Evolutionary conservation across 2,113 vertebrate species (phyloP), one percentile per base, ranked within the genome.

Genomic region (Callorhinus ursinus): DNA sequence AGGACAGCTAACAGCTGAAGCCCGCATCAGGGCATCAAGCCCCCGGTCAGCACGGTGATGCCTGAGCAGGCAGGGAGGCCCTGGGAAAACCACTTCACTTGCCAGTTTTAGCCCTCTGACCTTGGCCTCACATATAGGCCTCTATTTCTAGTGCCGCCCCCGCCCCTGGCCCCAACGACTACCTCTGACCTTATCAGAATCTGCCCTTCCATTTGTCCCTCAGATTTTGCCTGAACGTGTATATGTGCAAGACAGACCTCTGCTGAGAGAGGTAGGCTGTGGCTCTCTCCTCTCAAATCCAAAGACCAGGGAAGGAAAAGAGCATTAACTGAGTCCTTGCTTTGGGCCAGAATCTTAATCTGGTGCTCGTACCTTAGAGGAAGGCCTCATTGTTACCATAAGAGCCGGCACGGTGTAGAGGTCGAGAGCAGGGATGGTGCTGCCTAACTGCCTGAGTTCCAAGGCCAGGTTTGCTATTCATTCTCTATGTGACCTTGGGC

Each of bases 11-110:
- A 77, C 33, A n/a, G 53, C 13, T 4, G 1, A 46, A 72, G 42
- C 6, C 82, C 22, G 0, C 14, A 14, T 61, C 16, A 36, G 7
- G 28, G 82, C 55, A 57, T 69, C 31, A 11, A 36, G 18, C 16
- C 2, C 5, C 24, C 33, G 57, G 24, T 21, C 59, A 51, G 22
- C 1, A 0, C 5, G 8, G 77, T 22, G 31, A 14, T 2, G 0
- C 49, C 81, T 28, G 5, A 21, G 59, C 4, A 19, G 19, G 21
- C 16, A 51, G 71, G 49, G 6, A 4, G 26, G 28, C 55, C 49
- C 10, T 46, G 5, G 46, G 72, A 36, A 74, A 71, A 28, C 71
- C 31, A 22, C 7, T 9, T 21, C 28, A 14, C 61, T 31, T 7
- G 46, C 57, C 51, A 80, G 61, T 71, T 8, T 39, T 14, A n/a